phyloP scores from a whole-genome alignment of 2,888 invertebrate genomes.

The Thalpophila matura region DNA sequence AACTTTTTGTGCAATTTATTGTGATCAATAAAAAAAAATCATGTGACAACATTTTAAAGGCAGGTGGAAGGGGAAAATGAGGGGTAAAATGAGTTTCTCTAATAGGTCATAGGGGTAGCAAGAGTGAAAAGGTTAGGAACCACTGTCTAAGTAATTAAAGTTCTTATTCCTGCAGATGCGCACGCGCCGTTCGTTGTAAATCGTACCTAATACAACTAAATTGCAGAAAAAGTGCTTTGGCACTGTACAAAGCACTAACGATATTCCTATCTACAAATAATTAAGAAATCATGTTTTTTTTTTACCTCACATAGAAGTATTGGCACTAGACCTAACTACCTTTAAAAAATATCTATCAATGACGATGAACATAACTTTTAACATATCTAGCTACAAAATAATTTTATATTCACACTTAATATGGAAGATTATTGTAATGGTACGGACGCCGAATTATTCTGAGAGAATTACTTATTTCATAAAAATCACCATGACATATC shows the following conservation, averaged over 20 bases:
- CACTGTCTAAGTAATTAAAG: too few species aligned
- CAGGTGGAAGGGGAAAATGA: too few species aligned
- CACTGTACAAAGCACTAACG: neutral
- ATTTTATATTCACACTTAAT: slow-evolving; percentile 46
- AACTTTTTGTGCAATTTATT: too few species aligned
- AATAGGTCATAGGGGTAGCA: too few species aligned
- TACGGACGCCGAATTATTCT: slow-evolving; percentile 20
- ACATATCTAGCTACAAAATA: slow-evolving; percentile 35
- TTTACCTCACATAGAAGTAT: neutral
- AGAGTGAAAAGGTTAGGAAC: too few species aligned
- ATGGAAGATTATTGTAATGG: slow-evolving; percentile 54
- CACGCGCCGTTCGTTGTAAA: too few species aligned
- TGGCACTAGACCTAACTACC: slow-evolving; percentile 10
- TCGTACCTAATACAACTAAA: too few species aligned
- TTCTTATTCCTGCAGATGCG: too few species aligned
- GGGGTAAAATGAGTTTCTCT: too few species aligned
- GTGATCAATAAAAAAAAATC: too few species aligned
- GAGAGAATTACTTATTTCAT: neutral
- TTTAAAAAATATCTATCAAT: slow-evolving; percentile 32
- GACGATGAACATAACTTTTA: slow-evolving; percentile 18
- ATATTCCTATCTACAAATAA: slow-evolving; percentile 13
- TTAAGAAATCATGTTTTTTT: too few species aligned
- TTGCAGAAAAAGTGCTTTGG: slow-evolving; percentile 10
- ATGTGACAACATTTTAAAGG: too few species aligned
- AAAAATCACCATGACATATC: neutral